Evolutionary conservation across 2,888 invertebrate species (phyloP), one percentile per base, ranked within the genome.

Genomic region (Sinelater perroti): DNA sequence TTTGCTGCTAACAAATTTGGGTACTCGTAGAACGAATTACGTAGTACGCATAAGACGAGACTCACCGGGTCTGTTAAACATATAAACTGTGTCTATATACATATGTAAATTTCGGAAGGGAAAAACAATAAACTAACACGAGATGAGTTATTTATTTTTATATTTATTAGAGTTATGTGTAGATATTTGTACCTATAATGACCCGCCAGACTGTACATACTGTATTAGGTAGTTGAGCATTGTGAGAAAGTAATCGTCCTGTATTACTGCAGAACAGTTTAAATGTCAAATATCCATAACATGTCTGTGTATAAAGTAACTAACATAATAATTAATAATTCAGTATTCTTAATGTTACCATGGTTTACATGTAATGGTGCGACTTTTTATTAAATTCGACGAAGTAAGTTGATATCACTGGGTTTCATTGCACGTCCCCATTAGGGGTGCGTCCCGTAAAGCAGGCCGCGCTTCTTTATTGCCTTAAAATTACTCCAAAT

Each of bases 331-430:
- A 72, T 59, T 73, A 72, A 74, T 73, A 73, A 74, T 72, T 72
- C 76, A 77, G 76, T 77, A 77, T 76, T 77, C 75, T 73, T 75
- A 74, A 76, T 77, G 75, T 77, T 76, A 77, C 75, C 75, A 75
- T 70, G 63, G 69, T 71, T 57, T 57, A 58, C 55, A 60, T 60
- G 59, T 49, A 60, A 60, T 60, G 59, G 59, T 57, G 69, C 71
- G 70, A 70, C 68, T 67, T 74, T 74, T 75, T 73, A 71, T 72
- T 72, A 74, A 74, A 68, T 65, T 66, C 62, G 66, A 63, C 62
- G 64, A 64, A 64, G 64, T 65, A 62, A 66, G 62, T 67, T 65
- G 49, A 64, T 65, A 55, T 49, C 44, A 47, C 52, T 52, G 51
- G 53, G 61, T 64, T 64, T 66, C 53, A 64, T 63, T 61, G 61